Percentiles rank a stretch among this genome's conserved stretches.
These are phyloP conservation scores for Epinotia demarniana DNA, from an alignment of 2,888 invertebrate genomes.

Conservation along the genomic window DNA sequence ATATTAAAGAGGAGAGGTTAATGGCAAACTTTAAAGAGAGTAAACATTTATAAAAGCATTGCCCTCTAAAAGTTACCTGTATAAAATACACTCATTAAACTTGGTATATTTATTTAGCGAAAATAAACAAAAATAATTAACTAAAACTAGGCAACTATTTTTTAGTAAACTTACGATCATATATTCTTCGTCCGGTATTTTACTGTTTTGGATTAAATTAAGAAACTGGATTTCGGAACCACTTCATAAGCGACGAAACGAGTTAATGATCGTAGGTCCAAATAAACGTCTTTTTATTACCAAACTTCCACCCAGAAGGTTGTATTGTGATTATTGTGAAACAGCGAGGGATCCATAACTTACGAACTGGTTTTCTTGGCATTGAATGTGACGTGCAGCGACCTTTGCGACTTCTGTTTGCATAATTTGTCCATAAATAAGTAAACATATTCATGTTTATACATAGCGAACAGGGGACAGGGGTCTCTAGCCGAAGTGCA, in stretches of 20 bases:
- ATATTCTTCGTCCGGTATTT: not conserved
- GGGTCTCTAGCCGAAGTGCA: not conserved
- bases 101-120: not conserved
- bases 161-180: not conserved
- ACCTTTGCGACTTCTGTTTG: constrained; percentile 33
- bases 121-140: not conserved
- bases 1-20: constrained; percentile 3
- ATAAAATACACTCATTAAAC: not conserved
- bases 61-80: not conserved
- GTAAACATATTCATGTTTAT: constrained; percentile 28
- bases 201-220: not conserved
- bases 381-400: constrained; percentile 35
- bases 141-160: not conserved
- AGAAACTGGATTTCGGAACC: not conserved
- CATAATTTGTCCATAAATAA: constrained; percentile 25
- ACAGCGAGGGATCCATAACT: constrained; percentile 31
- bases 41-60: constrained; percentile 4
- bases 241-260: not conserved
- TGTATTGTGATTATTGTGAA: constrained; percentile 22
- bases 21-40: constrained; percentile 12
- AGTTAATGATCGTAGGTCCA: not conserved
- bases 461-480: constrained; percentile 8
- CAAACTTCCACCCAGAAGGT: constrained; percentile 28
- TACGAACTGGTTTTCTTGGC: constrained; percentile 40
- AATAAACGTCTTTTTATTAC: constrained; percentile 29